Evolutionary conservation across 2,113 vertebrate species (phyloP).

Genomic region (Brachyhypopomus gauderio): DNA sequence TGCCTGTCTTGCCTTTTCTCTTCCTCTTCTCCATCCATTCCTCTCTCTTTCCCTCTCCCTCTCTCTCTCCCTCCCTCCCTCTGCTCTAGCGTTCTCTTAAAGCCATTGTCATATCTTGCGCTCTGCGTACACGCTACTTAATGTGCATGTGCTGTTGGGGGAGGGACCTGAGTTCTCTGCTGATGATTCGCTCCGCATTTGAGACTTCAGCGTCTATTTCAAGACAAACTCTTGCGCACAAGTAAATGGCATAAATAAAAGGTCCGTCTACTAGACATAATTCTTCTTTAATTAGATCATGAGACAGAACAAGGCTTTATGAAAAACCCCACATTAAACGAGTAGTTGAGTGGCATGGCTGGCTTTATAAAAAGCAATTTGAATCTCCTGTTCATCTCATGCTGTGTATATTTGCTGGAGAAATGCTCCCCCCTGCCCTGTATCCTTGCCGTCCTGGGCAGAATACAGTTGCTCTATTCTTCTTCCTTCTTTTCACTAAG

Average conservation of each 20-base stretch:
- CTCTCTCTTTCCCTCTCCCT: not conserved
- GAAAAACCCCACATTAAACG: conserved; percentile 50
- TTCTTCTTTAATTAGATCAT: conserved; percentile 37
- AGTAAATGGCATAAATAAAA: conserved; percentile 17
- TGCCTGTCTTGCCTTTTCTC: conserved; percentile 1
- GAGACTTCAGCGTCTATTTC: not conserved
- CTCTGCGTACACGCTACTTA: conserved; percentile 4
- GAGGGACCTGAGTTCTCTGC: conserved; percentile 17
- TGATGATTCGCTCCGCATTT: conserved; percentile 16
- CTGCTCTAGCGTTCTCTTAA: conserved; percentile 7
- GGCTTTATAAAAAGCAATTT: conserved; percentile 54
- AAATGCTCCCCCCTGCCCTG: conserved; percentile 41
- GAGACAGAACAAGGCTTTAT: conserved; percentile 9
- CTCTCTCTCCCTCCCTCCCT: not conserved
- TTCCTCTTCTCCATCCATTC: not conserved
- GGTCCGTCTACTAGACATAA: conserved; percentile 24
- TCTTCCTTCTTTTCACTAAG: conserved; percentile 54
- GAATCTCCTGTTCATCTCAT: conserved; percentile 54
- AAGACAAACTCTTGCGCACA: not conserved
- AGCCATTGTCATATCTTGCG: conserved; percentile 32
- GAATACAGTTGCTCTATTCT: conserved; percentile 57
- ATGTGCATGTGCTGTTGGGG: conserved; percentile 28
- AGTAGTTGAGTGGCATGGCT: conserved; percentile 57
- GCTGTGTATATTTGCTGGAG: conserved; percentile 56
- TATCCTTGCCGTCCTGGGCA: conserved; percentile 40